Evolutionary conservation across 2,888 invertebrate genomes (phyloP), one percentile per base, ranked within the genome.

Genomic region (Mallateleia sp.): DNA sequence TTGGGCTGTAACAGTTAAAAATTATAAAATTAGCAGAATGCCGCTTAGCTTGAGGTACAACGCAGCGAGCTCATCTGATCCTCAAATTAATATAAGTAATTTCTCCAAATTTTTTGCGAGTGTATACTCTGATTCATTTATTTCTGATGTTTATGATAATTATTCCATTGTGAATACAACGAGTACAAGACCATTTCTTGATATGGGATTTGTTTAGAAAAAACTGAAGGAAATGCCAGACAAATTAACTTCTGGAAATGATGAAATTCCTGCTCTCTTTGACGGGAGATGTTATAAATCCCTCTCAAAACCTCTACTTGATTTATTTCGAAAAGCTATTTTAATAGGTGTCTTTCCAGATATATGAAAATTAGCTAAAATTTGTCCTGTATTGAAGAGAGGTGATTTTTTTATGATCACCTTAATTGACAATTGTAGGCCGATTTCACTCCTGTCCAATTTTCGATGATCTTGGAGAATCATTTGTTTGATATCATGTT

Each of bases 361-460:
- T 45, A 45, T 14, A 2, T 64, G 42, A 45, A 45, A 64, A 64
- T n/a, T 9, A 24, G 45, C 45, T 1, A 64, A 64, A 45, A 64
- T 64, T 1, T 45, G 42, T 4, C 64, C 64, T 5, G 24, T 64
- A 1, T 64, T 45, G 6, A 64, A 64, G 45, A 22, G 11, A 24
- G 64, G 64, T 24, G 24, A 45, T 45, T 18, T 2, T 5, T 6
- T 7, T 0, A 2, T 6, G 0, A 15, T n/a, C n/a, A n/a, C n/a
- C n/a, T n/a, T n/a, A n/a, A n/a, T 47, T 14, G 18, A 1, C 3
- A 66, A 66, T 20, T 66, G 47, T 18, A 24, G 66, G 6, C 66
- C 66, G 7, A 66, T 66, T n/a, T 42, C 66, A 6, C 1, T 66
- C 0, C 18, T 66, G 22, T 28, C 45, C 7, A 66, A 66, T n/a